These are phyloP conservation scores for Isurus oxyrinchus DNA, from an alignment of 2,113 vertebrate species.

Conservation along the genomic window DNA sequence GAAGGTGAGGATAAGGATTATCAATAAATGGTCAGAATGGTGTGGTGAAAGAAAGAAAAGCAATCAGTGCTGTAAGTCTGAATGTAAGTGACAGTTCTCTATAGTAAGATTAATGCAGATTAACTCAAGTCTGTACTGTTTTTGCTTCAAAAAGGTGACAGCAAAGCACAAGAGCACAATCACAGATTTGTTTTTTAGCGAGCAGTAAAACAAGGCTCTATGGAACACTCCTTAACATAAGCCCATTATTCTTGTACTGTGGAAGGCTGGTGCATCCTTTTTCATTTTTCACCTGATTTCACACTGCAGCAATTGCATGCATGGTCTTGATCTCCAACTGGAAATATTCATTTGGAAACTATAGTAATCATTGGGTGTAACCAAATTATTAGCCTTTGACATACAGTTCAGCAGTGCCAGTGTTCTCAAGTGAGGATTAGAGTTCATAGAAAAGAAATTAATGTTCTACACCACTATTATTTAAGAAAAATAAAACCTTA, in stretches of 20 bases:
- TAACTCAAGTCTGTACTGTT: background rate
- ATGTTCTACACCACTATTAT: background rate
- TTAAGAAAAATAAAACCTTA: background rate
- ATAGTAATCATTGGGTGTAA: background rate
- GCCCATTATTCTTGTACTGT: background rate
- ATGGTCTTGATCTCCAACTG: background rate
- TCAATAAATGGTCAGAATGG: background rate
- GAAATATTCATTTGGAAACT: slow-evolving; percentile 6
- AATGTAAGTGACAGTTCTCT: background rate
- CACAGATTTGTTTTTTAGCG: background rate
- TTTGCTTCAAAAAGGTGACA: background rate
- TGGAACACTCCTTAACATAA: background rate
- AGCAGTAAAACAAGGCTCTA: background rate
- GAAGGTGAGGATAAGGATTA: background rate
- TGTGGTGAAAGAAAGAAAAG: background rate
- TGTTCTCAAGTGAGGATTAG: background rate
- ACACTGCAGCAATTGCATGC: background rate
- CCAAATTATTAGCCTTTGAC: slow-evolving; percentile 15
- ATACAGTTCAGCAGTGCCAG: background rate
- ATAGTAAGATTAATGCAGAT: background rate
- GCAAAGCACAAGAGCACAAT: background rate
- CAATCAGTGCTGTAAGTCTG: background rate
- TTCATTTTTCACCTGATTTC: background rate
- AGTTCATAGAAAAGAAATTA: background rate
- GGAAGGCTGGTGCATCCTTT: background rate